Conservation (phyloP, 2,113 vertebrate genomes). For the Micromys minutus region DNA sequence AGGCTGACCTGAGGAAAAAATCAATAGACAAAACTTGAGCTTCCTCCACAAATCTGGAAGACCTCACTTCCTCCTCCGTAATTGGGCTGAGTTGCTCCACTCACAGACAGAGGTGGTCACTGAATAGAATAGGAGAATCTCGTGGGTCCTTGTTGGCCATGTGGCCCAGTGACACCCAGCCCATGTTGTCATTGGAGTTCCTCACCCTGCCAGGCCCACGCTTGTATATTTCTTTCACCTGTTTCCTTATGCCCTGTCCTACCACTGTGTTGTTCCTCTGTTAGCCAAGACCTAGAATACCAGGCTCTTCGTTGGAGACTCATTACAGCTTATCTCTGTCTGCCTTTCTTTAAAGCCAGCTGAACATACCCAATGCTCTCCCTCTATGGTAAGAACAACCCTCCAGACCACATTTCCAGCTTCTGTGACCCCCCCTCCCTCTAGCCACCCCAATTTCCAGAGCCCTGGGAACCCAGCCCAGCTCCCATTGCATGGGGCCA, state of each 20-base stretch:
- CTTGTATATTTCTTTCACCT: conserved; percentile 77
- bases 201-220: conserved; percentile 68
- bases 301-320: conserved; percentile 84
- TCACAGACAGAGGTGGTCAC: not conserved
- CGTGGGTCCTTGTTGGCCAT: not conserved
- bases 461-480: conserved; percentile 83
- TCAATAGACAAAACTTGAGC: not conserved
- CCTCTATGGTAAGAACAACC: conserved; percentile 98
- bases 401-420: conserved; percentile 87
- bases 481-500: conserved; percentile 87
- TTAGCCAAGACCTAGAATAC: conserved; percentile 83
- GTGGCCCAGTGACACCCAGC: not conserved
- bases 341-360: conserved; percentile 99
- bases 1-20: not conserved
- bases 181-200: not conserved
- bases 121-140: not conserved
- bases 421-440: conserved; percentile 82
- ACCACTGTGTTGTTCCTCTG: conserved; percentile 86
- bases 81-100: not conserved
- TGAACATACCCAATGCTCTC: conserved; percentile 98
- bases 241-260: conserved; percentile 81
- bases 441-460: conserved; percentile 75
- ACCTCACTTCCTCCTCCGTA: not conserved
- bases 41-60: not conserved
- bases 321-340: conserved; percentile 98